phyloP scores from a whole-genome alignment of 2,888 invertebrate species.

The Anthoptus insignis region DNA sequence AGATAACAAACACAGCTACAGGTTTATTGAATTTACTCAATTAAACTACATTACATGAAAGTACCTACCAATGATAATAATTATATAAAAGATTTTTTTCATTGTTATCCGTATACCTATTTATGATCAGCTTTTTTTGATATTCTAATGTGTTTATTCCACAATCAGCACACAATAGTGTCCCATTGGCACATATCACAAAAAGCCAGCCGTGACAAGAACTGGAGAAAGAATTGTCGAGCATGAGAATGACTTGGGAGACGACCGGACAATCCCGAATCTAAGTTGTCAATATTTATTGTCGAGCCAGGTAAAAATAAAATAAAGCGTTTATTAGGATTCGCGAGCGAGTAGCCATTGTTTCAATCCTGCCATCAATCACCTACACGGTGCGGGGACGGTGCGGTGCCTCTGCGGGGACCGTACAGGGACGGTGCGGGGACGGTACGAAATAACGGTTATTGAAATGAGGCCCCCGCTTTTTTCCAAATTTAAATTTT shows the following conservation, averaged over 20 bases:
- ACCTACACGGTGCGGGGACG: constrained; percentile 62
- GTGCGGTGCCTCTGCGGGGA: constrained; percentile 55
- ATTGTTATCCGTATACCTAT: not conserved
- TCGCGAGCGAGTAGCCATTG: constrained; percentile 82
- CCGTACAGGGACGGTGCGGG: too few species aligned
- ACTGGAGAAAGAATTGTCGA: constrained; percentile 23
- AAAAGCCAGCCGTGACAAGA: constrained; percentile 17
- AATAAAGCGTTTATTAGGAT: constrained; percentile 86
- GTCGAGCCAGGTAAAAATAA: constrained; percentile 82
- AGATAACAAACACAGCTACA: too few species aligned
- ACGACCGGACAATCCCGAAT: constrained; percentile 69
- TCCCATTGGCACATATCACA: constrained; percentile 21
- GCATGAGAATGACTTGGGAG: constrained; percentile 25
- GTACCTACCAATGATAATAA: too few species aligned
- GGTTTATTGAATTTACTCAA: too few species aligned
- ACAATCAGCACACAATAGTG: constrained; percentile 7
- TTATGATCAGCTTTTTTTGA: too few species aligned
- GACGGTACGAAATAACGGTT: constrained; percentile 81
- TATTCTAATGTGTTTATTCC: not conserved
- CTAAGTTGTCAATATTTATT: constrained; percentile 80
- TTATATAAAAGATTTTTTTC: too few species aligned
- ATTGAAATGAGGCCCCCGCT: constrained; percentile 85
- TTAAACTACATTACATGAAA: too few species aligned
- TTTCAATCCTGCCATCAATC: constrained; percentile 84
- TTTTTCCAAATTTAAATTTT: constrained; percentile 87